Conservation (phyloP, 2,797 vertebrate genomes). For the Knipowitschia caucasica region DNA sequence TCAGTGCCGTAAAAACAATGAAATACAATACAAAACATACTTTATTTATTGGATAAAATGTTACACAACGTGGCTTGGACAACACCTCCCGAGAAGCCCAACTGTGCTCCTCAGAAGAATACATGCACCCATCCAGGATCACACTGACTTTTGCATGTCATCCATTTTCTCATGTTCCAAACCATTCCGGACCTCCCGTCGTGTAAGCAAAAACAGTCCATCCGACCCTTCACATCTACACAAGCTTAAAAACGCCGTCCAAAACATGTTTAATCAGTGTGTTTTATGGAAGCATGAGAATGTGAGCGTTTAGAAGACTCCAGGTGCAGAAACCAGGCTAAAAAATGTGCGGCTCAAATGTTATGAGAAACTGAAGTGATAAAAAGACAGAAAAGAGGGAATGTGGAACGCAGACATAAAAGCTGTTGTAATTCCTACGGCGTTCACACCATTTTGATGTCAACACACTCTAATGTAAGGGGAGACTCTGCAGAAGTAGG, state of each 20-base stretch:
- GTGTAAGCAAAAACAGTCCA: constrained; percentile 21
- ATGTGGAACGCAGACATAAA: no score
- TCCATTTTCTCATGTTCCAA: constrained; percentile 12
- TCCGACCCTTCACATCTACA: constrained; percentile 11
- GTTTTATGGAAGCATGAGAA: constrained; percentile 52
- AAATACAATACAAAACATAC: no score
- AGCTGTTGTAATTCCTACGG: no score
- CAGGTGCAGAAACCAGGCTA: constrained; percentile 67
- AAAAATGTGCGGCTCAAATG: background rate
- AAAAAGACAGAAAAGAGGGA: background rate
- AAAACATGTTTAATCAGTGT: constrained; percentile 47
- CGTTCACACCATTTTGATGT: no score
- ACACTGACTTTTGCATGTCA: constrained; percentile 41
- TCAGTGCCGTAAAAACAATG: no score
- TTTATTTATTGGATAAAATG: no score
- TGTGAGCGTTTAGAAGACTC: constrained; percentile 23
- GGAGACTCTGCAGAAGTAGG: no score
- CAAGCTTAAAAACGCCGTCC: constrained; percentile 13
- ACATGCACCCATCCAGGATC: constrained; percentile 10
- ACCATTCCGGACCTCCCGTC: constrained; percentile 36
- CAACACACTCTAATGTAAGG: no score
- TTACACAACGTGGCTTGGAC: no score
- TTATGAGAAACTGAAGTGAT: constrained; percentile 30
- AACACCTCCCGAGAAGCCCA: constrained; percentile 12
- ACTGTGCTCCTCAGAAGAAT: constrained; percentile 19